Conservation (phyloP, 2,113 vertebrate genomes). For the Herpetotheres cachinnans region DNA sequence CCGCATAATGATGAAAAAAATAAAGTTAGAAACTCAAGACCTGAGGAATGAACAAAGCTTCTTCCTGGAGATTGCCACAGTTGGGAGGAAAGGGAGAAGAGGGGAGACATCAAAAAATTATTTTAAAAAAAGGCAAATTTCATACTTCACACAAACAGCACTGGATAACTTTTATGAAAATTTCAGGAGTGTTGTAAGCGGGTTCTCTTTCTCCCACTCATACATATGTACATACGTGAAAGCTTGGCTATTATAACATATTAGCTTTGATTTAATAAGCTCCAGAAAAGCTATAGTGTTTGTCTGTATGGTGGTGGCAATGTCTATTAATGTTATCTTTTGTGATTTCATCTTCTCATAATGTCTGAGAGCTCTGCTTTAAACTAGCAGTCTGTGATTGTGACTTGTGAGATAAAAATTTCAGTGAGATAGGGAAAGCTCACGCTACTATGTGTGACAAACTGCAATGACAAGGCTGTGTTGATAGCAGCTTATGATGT, state of each 20-base stretch:
- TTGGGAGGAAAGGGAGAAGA: not conserved
- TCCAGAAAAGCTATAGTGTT: not conserved
- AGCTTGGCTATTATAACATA: not conserved
- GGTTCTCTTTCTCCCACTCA: not conserved
- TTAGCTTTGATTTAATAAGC: not conserved
- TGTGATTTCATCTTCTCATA: slow-evolving; percentile 59
- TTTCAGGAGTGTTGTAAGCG: not conserved
- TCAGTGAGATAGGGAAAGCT: slow-evolving; percentile 36
- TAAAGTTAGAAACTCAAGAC: not conserved
- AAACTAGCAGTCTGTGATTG: slow-evolving; percentile 42
- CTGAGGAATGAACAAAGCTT: not conserved
- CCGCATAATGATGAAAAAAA: not conserved
- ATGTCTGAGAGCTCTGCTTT: slow-evolving; percentile 49
- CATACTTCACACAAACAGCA: not conserved
- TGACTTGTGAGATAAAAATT: slow-evolving; percentile 58
- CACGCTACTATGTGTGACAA: slow-evolving; percentile 42
- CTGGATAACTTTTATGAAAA: not conserved
- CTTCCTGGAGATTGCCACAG: not conserved
- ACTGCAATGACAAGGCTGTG: slow-evolving; percentile 66
- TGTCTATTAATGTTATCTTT: slow-evolving; percentile 51
- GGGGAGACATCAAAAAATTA: not conserved
- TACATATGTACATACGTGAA: not conserved
- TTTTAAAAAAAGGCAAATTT: not conserved
- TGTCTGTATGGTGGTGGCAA: slow-evolving; percentile 17
- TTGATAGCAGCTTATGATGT: slow-evolving; percentile 63